These are phyloP conservation scores for Bombus consobrinus DNA, from an alignment of 1,140 invertebrate species.

Conservation along the genomic window DNA sequence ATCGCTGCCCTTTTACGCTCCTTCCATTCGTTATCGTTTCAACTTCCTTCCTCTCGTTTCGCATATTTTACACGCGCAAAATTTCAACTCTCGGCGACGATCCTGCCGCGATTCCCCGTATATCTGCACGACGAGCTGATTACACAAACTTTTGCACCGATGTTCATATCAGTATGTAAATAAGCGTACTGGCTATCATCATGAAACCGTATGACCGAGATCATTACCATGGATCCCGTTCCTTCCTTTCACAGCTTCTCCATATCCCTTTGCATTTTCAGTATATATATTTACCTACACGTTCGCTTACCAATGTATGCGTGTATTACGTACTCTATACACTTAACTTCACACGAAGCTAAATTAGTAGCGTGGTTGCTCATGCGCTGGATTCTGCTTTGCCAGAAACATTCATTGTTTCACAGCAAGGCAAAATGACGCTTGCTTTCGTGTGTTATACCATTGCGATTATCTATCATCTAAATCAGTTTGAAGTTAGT, in stretches of 20 bases:
- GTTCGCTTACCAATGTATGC: neutral
- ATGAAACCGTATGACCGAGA: slow-evolving; percentile 38
- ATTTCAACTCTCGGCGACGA: slow-evolving; percentile 1
- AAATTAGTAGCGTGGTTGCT: neutral
- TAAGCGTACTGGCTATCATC: slow-evolving; percentile 26
- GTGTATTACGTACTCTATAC: neutral
- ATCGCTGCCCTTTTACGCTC: neutral
- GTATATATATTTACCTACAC: too few relatives aligned
- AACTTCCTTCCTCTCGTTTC: neutral
- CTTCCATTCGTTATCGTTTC: slow-evolving; percentile 27
- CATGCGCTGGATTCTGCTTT: neutral
- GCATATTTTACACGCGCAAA: slow-evolving; percentile 44
- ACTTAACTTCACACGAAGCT: neutral
- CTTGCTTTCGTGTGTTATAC: neutral
- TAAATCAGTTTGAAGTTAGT: neutral
- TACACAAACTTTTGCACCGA: slow-evolving; percentile 49
- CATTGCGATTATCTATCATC: neutral
- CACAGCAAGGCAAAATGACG: neutral
- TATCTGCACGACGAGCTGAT: slow-evolving; percentile 37
- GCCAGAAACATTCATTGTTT: neutral
- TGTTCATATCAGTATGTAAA: slow-evolving; percentile 64
- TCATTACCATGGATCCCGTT: slow-evolving; percentile 29
- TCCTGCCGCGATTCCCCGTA: neutral
- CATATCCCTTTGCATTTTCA: neutral
- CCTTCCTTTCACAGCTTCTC: neutral